A percentile compares a stretch with the other conserved stretches of the same genome.
Evolutionary conservation across 1,140 invertebrate genomes (phyloP).

Genomic region (Heterodera schachtii): DNA sequence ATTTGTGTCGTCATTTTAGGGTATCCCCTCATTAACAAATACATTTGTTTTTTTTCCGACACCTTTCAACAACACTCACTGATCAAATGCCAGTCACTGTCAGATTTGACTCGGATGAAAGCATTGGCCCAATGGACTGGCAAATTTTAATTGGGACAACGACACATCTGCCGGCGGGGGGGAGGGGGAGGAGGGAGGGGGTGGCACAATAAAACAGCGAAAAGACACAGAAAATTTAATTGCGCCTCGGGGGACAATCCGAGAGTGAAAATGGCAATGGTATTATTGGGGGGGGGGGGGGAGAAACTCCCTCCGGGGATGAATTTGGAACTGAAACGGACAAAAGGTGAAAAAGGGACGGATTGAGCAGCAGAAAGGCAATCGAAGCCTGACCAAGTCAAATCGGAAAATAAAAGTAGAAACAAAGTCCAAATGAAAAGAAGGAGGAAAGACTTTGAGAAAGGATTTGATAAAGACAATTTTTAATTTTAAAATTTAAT

Average conservation of each 20-base stretch:
- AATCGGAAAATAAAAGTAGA: too few relatives aligned
- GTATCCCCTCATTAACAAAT: not conserved
- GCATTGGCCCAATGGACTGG: not conserved
- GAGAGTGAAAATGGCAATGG: not conserved
- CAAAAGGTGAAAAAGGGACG: too few relatives aligned
- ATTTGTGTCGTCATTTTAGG: not conserved
- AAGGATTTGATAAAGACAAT: too few relatives aligned
- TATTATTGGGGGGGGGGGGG: not conserved
- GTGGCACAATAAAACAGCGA: not conserved
- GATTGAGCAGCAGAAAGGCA: not conserved
- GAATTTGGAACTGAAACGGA: not conserved
- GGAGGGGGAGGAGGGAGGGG: too few relatives aligned
- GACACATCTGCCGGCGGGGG: not conserved
- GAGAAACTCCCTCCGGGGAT: not conserved
- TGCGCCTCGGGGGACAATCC: not conserved
- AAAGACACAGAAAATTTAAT: conserved; percentile 9
- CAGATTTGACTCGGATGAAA: not conserved
- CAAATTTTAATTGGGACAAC: conserved; percentile 6
- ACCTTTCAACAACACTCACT: not conserved
- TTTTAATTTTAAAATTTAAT: too few relatives aligned
- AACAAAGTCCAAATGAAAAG: too few relatives aligned
- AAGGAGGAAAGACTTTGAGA: too few relatives aligned
- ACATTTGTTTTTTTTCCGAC: not conserved
- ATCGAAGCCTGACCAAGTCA: not conserved
- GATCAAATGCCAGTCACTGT: conserved; percentile 3